phyloP scores from a whole-genome alignment of 1,140 invertebrate genomes.

The Bombus superbus region DNA sequence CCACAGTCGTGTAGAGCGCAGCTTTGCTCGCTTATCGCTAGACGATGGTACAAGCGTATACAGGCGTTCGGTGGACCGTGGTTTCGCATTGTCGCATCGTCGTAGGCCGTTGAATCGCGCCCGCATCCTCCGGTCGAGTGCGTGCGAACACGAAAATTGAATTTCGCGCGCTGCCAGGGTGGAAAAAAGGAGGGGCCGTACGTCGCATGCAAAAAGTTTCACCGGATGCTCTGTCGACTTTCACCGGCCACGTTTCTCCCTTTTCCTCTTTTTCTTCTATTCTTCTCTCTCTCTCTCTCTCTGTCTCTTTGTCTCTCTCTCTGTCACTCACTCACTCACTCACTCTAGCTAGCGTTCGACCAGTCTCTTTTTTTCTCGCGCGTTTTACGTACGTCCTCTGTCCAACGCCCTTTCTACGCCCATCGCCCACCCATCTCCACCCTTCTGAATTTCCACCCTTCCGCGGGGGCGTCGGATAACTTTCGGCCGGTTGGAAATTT shows the following conservation, averaged over 20 bases:
- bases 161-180: slow-evolving; percentile 48
- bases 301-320: too few relatives aligned
- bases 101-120: background rate
- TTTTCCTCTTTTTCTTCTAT: background rate
- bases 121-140: slow-evolving; percentile 2
- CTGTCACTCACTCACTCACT: too few relatives aligned
- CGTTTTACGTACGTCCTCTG: slow-evolving; percentile 12
- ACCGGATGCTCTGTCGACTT: slow-evolving; percentile 22
- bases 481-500: slow-evolving; percentile 57
- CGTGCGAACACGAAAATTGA: slow-evolving; percentile 58
- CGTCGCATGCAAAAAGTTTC: slow-evolving; percentile 42
- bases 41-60: background rate
- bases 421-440: background rate
- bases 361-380: background rate
- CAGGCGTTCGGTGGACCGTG: slow-evolving; percentile 50
- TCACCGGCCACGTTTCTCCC: background rate
- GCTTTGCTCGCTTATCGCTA: slow-evolving; percentile 52
- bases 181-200: slow-evolving; percentile 47
- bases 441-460: background rate
- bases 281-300: background rate
- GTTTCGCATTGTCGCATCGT: slow-evolving; percentile 34
- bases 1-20: background rate
- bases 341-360: slow-evolving; percentile 9
- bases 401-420: background rate
- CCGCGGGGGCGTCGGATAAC: slow-evolving; percentile 57